These are phyloP conservation scores for Dryomyza anilis DNA, from an alignment of 2,888 invertebrate species.

Conservation along the genomic window DNA sequence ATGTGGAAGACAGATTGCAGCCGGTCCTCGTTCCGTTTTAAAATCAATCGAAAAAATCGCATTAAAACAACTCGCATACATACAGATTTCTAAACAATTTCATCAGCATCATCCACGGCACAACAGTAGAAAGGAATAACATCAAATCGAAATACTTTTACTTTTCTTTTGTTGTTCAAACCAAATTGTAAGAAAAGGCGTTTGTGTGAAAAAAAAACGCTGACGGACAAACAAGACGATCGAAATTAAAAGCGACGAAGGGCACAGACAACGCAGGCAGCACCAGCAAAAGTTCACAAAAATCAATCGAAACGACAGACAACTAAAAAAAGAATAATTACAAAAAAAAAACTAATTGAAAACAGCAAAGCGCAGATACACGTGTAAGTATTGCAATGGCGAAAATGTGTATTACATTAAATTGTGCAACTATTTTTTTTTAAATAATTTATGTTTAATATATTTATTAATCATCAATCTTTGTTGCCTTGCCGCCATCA, in stretches of 20 bases:
- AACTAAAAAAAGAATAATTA: background rate
- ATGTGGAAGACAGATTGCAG: conserved; percentile 47
- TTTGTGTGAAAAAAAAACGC: conserved; percentile 12
- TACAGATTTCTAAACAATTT: conserved; percentile 7
- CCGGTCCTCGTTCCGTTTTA: conserved; percentile 39
- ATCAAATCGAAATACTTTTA: background rate
- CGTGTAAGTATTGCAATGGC: too few relatives aligned
- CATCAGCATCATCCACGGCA: too few relatives aligned
- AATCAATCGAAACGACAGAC: conserved; percentile 22
- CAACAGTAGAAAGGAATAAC: too few relatives aligned
- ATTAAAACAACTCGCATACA: conserved; percentile 1
- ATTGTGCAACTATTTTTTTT: too few relatives aligned
- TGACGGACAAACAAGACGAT: conserved; percentile 21
- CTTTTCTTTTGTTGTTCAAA: conserved; percentile 3
- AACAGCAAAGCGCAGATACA: too few relatives aligned
- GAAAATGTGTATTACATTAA: too few relatives aligned
- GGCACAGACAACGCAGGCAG: conserved; percentile 6
- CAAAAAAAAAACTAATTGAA: background rate
- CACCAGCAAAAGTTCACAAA: conserved; percentile 13
- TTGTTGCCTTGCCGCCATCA: too few relatives aligned
- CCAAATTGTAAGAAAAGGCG: too few relatives aligned
- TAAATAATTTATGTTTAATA: too few relatives aligned
- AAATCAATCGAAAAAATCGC: conserved; percentile 24
- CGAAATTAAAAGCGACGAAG: conserved; percentile 22
- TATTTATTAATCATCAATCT: too few relatives aligned